Evolutionary conservation across 2,888 invertebrate genomes (phyloP).

Genomic region (Sminthurinus aureus): DNA sequence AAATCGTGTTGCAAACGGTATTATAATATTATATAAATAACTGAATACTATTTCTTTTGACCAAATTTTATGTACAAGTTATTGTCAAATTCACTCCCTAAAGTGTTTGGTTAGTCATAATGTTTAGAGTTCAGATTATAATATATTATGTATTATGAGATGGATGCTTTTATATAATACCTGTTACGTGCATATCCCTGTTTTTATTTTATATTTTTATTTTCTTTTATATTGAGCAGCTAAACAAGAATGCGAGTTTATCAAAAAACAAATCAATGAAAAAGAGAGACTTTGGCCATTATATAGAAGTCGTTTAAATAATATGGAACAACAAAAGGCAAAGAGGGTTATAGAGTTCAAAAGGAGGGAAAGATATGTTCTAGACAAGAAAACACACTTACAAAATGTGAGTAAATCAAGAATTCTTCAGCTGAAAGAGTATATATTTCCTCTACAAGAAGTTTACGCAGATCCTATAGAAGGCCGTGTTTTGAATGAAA

Average conservation of each 20-base stretch:
- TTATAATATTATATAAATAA: background rate
- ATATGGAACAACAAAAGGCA: constrained; percentile 68
- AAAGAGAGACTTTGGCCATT: constrained; percentile 67
- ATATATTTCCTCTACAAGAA: constrained; percentile 74
- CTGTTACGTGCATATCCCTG: too few species aligned
- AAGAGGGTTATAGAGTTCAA: constrained; percentile 67
- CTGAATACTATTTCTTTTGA: background rate
- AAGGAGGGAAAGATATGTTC: constrained; percentile 66
- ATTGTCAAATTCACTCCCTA: too few species aligned
- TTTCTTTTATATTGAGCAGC: constrained; percentile 49
- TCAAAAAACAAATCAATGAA: constrained; percentile 64
- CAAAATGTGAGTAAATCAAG: constrained; percentile 69
- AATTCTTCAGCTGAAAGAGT: constrained; percentile 72
- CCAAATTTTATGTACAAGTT: too few species aligned
- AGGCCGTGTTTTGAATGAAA: constrained; percentile 24
- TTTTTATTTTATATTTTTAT: background rate
- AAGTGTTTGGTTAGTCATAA: background rate
- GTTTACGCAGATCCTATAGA: constrained; percentile 61
- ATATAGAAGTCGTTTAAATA: constrained; percentile 72
- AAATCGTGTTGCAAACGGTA: constrained; percentile 46
- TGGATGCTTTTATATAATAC: too few species aligned
- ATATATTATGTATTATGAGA: too few species aligned
- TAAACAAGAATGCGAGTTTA: constrained; percentile 62
- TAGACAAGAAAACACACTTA: constrained; percentile 67
- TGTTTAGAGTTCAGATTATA: background rate